Evolutionary conservation across 2,797 vertebrate species (phyloP).

Genomic region (Gymnoscopelus microlampas): DNA sequence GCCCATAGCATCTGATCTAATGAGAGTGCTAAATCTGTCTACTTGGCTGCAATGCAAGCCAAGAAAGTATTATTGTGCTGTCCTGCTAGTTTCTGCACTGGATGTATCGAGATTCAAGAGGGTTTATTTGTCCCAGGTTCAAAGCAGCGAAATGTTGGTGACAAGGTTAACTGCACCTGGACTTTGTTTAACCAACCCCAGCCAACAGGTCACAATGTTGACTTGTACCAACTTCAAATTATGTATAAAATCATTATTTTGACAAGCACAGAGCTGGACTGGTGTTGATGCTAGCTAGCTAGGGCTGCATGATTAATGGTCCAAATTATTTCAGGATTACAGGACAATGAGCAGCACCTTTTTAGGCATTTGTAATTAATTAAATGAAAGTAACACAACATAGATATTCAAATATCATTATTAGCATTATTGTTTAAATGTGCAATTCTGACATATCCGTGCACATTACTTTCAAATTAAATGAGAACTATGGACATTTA

Average conservation of each 20-base stretch:
- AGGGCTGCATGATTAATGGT: not conserved
- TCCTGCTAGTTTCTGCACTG: constrained; percentile 18
- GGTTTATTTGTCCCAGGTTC: too few species aligned
- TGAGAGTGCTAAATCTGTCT: constrained; percentile 64
- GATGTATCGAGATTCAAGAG: constrained; percentile 21
- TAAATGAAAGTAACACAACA: too few species aligned
- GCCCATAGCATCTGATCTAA: constrained; percentile 47
- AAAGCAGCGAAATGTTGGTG: too few species aligned
- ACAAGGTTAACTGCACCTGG: constrained; percentile 24
- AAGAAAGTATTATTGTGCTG: constrained; percentile 45
- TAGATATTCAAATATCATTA: too few species aligned
- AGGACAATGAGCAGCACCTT: too few species aligned
- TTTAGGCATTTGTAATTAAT: too few species aligned
- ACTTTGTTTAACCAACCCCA: constrained; percentile 25
- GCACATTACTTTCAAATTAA: not conserved
- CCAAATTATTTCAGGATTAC: too few species aligned
- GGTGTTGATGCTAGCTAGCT: not conserved
- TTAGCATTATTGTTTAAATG: too few species aligned
- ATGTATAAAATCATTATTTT: constrained; percentile 14
- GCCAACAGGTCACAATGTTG: constrained; percentile 16
- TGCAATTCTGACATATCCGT: too few species aligned
- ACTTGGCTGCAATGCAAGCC: constrained; percentile 33
- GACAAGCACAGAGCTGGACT: not conserved
- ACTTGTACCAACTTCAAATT: not conserved
- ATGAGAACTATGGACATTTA: not conserved